Conservation (phyloP, 2,113 vertebrate species). For the Etia nguti region DNA sequence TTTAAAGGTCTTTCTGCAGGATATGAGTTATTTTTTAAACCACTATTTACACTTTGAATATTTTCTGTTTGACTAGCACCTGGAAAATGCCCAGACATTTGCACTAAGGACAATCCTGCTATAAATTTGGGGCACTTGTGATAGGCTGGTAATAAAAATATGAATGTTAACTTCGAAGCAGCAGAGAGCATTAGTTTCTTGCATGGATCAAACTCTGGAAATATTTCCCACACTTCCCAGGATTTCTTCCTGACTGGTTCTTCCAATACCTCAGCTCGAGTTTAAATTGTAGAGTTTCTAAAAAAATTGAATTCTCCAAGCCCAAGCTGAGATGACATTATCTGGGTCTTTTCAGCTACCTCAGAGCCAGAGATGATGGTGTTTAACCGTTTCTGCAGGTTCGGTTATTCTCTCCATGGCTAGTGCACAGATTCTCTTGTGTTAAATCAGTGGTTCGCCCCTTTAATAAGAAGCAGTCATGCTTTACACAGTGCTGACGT, state of each 20-base stretch:
- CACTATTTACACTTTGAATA: not conserved
- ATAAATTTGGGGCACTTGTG: not conserved
- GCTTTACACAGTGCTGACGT: constrained; percentile 6
- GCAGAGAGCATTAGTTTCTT: not conserved
- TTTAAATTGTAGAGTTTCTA: not conserved
- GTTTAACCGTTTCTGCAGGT: not conserved
- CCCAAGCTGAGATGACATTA: not conserved
- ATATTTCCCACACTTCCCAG: not conserved
- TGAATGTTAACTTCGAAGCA: not conserved
- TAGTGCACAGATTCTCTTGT: not conserved
- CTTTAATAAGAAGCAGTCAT: constrained; percentile 2
- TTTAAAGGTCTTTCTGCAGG: not conserved
- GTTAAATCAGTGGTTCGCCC: constrained; percentile 2
- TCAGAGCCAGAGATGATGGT: not conserved
- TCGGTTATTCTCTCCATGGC: not conserved
- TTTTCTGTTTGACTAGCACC: not conserved
- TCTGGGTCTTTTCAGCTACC: not conserved
- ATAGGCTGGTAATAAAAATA: not conserved
- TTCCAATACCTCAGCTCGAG: not conserved
- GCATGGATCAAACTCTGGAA: not conserved
- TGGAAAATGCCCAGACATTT: not conserved
- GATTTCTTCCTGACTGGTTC: not conserved
- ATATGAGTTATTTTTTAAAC: not conserved
- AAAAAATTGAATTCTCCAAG: not conserved
- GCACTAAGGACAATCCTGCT: not conserved